Conservation (phyloP, 2,888 invertebrate species). For the Coleophora flavipennella region DNA sequence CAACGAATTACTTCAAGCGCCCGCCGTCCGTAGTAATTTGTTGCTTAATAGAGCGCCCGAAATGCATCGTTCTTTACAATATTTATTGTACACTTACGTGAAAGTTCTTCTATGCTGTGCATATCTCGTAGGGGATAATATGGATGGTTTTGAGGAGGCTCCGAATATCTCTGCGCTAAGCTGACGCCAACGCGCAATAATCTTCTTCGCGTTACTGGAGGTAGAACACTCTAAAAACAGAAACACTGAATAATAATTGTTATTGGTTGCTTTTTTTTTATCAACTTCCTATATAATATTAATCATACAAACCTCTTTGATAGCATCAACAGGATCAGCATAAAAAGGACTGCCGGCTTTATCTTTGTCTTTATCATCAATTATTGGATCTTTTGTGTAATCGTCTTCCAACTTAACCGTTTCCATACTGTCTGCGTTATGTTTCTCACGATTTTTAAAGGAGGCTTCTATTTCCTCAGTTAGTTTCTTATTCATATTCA, state of each 20-base stretch:
- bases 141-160: slow-evolving; percentile 70
- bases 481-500: slow-evolving; percentile 66
- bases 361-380: slow-evolving; percentile 55
- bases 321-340: slow-evolving; percentile 90
- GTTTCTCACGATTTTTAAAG: slow-evolving; percentile 50
- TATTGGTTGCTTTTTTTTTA: background rate
- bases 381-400: slow-evolving; percentile 34
- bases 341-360: slow-evolving; percentile 91
- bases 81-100: slow-evolving; percentile 48
- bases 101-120: slow-evolving; percentile 69
- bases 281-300: background rate
- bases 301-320: slow-evolving; percentile 68
- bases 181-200: slow-evolving; percentile 51
- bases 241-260: background rate
- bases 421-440: slow-evolving; percentile 62
- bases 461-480: slow-evolving; percentile 64
- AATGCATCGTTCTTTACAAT: no score
- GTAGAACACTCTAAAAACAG: slow-evolving; percentile 45
- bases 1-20: no score
- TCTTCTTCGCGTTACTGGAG: slow-evolving; percentile 59
- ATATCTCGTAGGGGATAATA: slow-evolving; percentile 65
- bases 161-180: slow-evolving; percentile 74
- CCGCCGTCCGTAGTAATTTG: no score
- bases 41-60: no score
- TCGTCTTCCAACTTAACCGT: slow-evolving; percentile 62